phyloP scores from a whole-genome alignment of 1,140 invertebrate genomes.

The Drosophila ironensis region DNA sequence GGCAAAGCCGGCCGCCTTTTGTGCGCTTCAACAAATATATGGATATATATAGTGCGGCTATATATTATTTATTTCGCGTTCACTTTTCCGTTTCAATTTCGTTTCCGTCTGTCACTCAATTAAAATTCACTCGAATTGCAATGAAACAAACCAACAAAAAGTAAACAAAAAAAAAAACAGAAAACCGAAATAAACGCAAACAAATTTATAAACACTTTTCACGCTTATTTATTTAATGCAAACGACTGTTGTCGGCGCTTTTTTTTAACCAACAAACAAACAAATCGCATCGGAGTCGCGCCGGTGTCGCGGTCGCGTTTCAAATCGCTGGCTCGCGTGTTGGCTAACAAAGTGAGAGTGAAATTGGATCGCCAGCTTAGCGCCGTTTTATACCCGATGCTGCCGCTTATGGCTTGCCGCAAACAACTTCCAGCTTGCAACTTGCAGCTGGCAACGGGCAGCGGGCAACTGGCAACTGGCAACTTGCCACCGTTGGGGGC shows the following conservation, averaged over 20 bases:
- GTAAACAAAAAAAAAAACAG: slow-evolving; percentile 1
- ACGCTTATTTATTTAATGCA: slow-evolving; percentile 31
- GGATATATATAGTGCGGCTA: not conserved
- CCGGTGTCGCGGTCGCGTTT: slow-evolving; percentile 9
- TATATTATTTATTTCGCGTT: slow-evolving; percentile 14
- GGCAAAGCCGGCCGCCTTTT: slow-evolving; percentile 11
- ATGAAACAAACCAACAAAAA: slow-evolving; percentile 1
- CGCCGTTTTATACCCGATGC: slow-evolving; percentile 58
- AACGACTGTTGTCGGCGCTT: not conserved
- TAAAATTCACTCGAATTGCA: slow-evolving; percentile 36
- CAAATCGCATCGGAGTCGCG: not conserved
- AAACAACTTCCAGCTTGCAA: slow-evolving; percentile 5
- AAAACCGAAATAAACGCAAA: slow-evolving; percentile 13
- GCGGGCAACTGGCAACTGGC: slow-evolving; percentile 8
- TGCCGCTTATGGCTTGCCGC: slow-evolving; percentile 23
- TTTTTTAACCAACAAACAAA: not conserved
- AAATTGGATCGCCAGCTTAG: slow-evolving; percentile 50
- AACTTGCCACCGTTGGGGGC: slow-evolving; percentile 50
- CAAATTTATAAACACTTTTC: slow-evolving; percentile 43
- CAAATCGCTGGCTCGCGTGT: slow-evolving; percentile 39
- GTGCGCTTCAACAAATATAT: slow-evolving; percentile 26
- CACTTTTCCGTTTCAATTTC: slow-evolving; percentile 18
- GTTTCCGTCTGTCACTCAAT: slow-evolving; percentile 31
- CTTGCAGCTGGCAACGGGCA: slow-evolving; percentile 1
- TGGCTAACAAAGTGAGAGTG: slow-evolving; percentile 75